These are phyloP conservation scores for Mus minutoides DNA, from an alignment of 2,797 vertebrate genomes.

Conservation along the genomic window DNA sequence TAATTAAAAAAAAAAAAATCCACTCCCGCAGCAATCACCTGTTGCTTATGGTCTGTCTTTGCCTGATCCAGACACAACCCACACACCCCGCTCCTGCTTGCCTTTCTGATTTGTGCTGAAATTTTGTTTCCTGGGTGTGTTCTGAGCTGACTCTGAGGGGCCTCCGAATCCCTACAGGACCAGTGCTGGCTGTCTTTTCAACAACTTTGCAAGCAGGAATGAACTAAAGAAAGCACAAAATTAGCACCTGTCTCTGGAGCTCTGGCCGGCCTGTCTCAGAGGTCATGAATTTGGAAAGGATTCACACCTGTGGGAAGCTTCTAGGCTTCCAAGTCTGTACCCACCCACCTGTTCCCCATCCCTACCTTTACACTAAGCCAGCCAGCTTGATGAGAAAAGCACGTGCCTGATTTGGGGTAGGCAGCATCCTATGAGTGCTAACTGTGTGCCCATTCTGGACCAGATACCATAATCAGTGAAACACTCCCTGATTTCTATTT, in stretches of 20 bases:
- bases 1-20: background rate
- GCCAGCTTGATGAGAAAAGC: background rate
- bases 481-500: background rate
- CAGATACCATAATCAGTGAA: background rate
- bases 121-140: background rate
- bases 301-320: background rate
- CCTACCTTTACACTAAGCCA: background rate
- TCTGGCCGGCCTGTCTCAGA: background rate
- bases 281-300: background rate
- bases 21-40: background rate
- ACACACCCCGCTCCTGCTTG: background rate
- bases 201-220: background rate
- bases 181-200: background rate
- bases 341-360: background rate
- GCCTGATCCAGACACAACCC: background rate
- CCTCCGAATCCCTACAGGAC: background rate
- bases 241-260: background rate
- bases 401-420: fast-evolving
- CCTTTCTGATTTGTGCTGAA: background rate
- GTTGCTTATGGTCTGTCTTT: background rate
- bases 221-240: background rate
- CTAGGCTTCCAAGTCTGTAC: background rate
- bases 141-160: background rate
- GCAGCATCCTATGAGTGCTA: background rate
- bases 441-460: background rate